Evolutionary conservation across 2,888 invertebrate species (phyloP), one percentile per base, ranked within the genome.

Genomic region (Doris montereyensis): DNA sequence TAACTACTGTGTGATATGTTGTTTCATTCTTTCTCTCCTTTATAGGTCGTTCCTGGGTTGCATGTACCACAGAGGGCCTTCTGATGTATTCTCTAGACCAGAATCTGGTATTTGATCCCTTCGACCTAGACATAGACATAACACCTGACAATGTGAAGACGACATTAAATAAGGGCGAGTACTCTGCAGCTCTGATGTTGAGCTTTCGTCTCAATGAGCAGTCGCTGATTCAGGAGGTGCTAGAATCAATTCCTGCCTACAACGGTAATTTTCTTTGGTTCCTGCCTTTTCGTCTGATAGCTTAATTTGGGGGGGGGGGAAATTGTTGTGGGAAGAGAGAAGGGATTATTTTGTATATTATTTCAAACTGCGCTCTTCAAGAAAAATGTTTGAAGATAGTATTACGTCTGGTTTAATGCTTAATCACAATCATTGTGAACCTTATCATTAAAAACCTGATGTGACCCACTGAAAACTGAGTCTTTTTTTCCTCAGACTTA

Each of bases 31-130:
- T n/a, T n/a, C n/a, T n/a, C 13, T 10, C 30, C 13, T 77, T 10
- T 35, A 1, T 82, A 92, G 93, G 93, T 24, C 87, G 92, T 68
- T 87, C 96, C 5, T 99, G 97, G 94, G 96, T 96, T 0, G 97
- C 97, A 0, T 96, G 97, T 0, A 96, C 97, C 0, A 98, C 98
- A 0, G 99, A 99, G 92, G 99, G 99, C 0, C 93, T 99, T 0
- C 92, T 98, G 4, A 92, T 99, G 52, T 99, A 97, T 92, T 95
- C 96, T 0, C 91, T 96, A 74, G 95, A 95, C 84, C 95, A 95
- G 71, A 87, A 85, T 30, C 93, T 96, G 26, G 94, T 96, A 0
- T 99, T 99, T 91, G 97, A 98, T 93, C 99, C 99, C 0, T 97
- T 96, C 92, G 95, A 97, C 80, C 93, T 99, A 28, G 96, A 97